Base-by-base conservation (phyloP, 2,113 vertebrate genomes). In the Eretmochelys imbricata region DNA sequence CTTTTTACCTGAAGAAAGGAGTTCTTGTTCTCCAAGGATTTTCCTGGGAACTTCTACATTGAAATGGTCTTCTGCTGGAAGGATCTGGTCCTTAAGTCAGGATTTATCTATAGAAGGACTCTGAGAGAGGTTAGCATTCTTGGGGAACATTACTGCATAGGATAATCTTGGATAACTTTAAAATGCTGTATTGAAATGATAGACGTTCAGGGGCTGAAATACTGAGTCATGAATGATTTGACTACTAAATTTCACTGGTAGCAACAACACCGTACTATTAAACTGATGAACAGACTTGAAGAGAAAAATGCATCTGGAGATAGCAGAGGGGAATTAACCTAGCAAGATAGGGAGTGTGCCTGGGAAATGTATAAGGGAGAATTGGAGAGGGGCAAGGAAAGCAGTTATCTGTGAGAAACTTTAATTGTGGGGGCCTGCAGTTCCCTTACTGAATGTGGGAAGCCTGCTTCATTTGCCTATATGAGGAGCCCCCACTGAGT, bases 21-120 rank as follows among this genome's bases (percentile, higher is more conserved):
- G 82, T 91, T 96, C 93, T 96, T 96, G 88, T 93, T 94, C 95
- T 93, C 80, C 1, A 20, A 16, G 22, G 82, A 4, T 82, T 49
- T 84, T n/a, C 24, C 79, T 8, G 46, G 59, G 59, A 78, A 89
- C 80, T 89, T 76, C 84, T 80, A 59, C 78, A 13, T 17, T 13
- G 88, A 54, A 54, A n/a, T 2, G 1, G 79, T 20, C 24, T 69
- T 38, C 69, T 89, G 80, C 90, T 90, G 84, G 93, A 57, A 86
- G 79, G 75, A 55, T 89, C 50, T 4, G 6, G 65, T 38, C 9
- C 5, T 38, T 69, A n/a, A 35, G 12, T 69, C 62, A 69, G 62
- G 35, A 69, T 69, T 69, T 69, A 19, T 8, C 16, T 69, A 35
- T 16, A 17, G 31, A 69, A 69, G 35, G 62, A 69, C 14, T 69